Evolutionary conservation across 2,888 invertebrate species (phyloP), one percentile per base, ranked within the genome.

Genomic region (Hoplodrina blanda): DNA sequence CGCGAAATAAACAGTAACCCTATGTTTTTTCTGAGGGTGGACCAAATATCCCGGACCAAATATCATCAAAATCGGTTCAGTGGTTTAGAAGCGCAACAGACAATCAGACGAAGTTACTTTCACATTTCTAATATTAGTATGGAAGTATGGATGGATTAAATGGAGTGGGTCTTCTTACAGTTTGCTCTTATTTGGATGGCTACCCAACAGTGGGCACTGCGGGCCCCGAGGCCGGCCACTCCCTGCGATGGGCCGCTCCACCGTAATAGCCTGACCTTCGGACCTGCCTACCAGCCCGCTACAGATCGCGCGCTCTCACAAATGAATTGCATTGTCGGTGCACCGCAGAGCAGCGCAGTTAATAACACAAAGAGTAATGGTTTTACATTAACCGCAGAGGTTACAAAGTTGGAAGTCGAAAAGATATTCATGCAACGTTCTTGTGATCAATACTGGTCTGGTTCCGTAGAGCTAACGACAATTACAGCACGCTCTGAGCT

Each of bases 231-330:
- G 73, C 69, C 73, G 56, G 72, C 68, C 72, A 19, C 69, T 73
- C 80, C 33, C 63, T 49, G 60, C 53, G 62, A 69, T 60, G 69
- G 57, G 46, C 70, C 71, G 63, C 60, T 52, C 60, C 62, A 41
- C 56, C 59, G 57, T 30, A 49, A 56, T 15, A 19, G 61, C 50
- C 37, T 61, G 74, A 64, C 81, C 81, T 74, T 65, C 81, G 52
- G 33, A 55, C 56, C 25, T 53, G 53, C 50, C 62, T 46, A 33
- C 19, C 60, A 11, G 50, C 72, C 20, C 25, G 63, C 79, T 66
- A 68, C 69, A 77, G 69, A 79, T 62, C 41, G 41, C 41, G 41
- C 66, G 54, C 53, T 54, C 20, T 46, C 44, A 25, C 60, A 55
- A 67, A 78, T 61, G 52, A 62, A 63, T 68, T 46, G 70, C 61